Base-by-base conservation (phyloP, 1,140 invertebrate genomes). In the Glossosoma conforme region DNA sequence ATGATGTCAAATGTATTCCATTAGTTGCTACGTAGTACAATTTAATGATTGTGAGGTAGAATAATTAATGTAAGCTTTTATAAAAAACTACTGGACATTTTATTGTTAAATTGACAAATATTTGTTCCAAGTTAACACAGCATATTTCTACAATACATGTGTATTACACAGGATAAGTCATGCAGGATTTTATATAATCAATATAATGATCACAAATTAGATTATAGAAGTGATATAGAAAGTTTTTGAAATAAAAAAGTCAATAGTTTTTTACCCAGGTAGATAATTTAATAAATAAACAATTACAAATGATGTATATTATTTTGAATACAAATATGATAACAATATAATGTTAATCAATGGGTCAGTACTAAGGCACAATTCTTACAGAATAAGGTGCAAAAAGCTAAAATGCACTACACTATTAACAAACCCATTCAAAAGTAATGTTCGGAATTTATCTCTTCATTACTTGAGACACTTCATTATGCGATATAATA, bases 341-440 rank as follows among this genome's bases (percentile, higher is more conserved):
- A 33, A 11, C 15, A n/a, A 33, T 33, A 8, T 28, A 28, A 33
- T 3, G 32, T 4, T 15, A 33, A 33, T 15, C n/a, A 13, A 33
- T 33, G 15, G 32, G 15, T 11, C n/a, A 6, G n/a, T 33, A 13
- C 3, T 33, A 33, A 33, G 32, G 32, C 32, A 33, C 32, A 33
- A 33, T 33, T 33, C 11, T 33, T 33, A 33, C 15, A 33, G 32
- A 15, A 4, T 33, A 33, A 33, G 32, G 32, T 33, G 32, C 32
- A 11, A 33, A 33, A 3, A 33, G 15, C n/a, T n/a, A n/a, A n/a
- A n/a, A n/a, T n/a, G n/a, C n/a, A 15, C 32, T 15, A 33, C 32
- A 33, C 6, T 8, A 13, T 13, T 11, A 33, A 13, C 32, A 33
- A 33, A 33, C 15, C 32, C 32, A 33, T 15, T 15, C 11, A 3